Evolutionary conservation across 2,888 invertebrate genomes (phyloP), one percentile per base, ranked within the genome.

Genomic region (Apamea monoglypha): DNA sequence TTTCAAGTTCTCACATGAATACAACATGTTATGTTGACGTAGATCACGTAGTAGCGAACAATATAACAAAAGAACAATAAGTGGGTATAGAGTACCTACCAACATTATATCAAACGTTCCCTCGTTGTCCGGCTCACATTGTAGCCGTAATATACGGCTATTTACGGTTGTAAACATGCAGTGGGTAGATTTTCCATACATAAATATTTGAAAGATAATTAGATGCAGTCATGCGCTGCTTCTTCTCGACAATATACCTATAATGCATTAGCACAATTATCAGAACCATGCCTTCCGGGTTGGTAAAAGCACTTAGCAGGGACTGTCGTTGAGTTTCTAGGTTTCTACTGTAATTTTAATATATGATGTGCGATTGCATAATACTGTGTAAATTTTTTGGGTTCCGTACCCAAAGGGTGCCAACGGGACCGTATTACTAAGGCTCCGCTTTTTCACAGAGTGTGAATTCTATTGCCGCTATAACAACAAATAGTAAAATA

Each of bases 31-130:
- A 69, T 78, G 63, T 67, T 70, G 71, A 74, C 76, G 47, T 73
- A 69, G 44, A 68, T 63, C 67, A 80, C 79, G 78, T 80, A 80
- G 44, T 82, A 66, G 67, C 87, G 36, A 80, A 87, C 40, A 94
- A 90, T 86, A 29, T 81, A 76, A 88, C 89, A 89, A 88, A 84
- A 82, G 82, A 82, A 89, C 87, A 89, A 84, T 91, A 84, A 67
- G 90, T 78, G 63, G 50, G 56, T 81, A 80, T 66, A 6, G 21
- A 76, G 44, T 83, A 68, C 66, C 53, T 78, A 68, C 66, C 44
- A 70, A 72, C 83, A 77, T 76, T 74, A 80, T 56, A 72, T 59
- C 25, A 74, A 63, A 68, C 59, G 69, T 66, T 74, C 76, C 74
- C 61, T 67, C 61, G 73, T 84, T 75, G 61, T 44, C 63, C 47